Percentiles rank a stretch among this genome's conserved stretches.
These are phyloP conservation scores for Cecidostiba fungosa DNA, from an alignment of 2,888 invertebrate species.

Conservation along the genomic window DNA sequence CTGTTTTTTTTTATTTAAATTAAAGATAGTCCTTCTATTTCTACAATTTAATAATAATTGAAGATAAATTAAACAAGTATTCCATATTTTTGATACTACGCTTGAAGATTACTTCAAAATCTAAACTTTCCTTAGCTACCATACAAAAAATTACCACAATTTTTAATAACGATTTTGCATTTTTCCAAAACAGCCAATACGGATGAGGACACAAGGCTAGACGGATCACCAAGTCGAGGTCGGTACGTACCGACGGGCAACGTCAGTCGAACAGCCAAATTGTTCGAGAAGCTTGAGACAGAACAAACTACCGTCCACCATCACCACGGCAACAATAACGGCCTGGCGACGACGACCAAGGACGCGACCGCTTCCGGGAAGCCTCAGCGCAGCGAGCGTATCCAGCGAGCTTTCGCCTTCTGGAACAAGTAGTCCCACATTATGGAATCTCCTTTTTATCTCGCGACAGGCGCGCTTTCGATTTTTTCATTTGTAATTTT, in stretches of 20 bases:
- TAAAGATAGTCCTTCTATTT: no score
- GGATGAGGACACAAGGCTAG: slow-evolving; percentile 74
- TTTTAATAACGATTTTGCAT: neutral
- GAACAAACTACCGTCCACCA: slow-evolving; percentile 46
- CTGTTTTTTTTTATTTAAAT: neutral
- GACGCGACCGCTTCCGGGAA: neutral
- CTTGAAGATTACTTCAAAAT: no score
- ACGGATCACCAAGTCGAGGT: slow-evolving; percentile 63
- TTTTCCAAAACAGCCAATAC: slow-evolving; percentile 65
- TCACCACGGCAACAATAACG: slow-evolving; percentile 19
- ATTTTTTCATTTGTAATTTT: slow-evolving; percentile 24
- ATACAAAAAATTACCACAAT: no score
- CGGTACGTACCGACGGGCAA: slow-evolving; percentile 75
- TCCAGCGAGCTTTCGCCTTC: slow-evolving; percentile 80
- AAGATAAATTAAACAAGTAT: neutral
- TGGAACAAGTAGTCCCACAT: slow-evolving; percentile 78
- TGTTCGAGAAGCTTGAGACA: slow-evolving; percentile 75
- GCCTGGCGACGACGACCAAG: neutral
- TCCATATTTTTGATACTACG: no score
- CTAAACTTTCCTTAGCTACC: neutral
- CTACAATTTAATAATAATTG: no score
- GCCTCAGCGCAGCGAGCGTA: slow-evolving; percentile 73
- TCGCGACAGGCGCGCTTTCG: slow-evolving; percentile 19
- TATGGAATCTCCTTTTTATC: slow-evolving; percentile 19
- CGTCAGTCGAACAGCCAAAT: slow-evolving; percentile 77